Conservation (phyloP, 2,888 invertebrate genomes). For the Drosophila nigritarsus region DNA sequence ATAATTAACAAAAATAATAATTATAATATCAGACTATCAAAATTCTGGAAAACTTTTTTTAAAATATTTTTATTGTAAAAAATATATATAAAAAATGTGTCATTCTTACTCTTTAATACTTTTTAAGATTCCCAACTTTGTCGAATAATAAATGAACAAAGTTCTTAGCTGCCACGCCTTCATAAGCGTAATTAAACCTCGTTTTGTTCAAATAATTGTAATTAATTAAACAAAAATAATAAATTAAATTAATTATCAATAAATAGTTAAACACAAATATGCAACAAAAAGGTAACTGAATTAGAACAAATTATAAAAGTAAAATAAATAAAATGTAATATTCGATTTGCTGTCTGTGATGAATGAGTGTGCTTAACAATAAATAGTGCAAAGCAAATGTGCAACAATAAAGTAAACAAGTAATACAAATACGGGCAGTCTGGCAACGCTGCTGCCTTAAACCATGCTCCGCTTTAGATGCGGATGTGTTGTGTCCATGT, state of each 20-base stretch:
- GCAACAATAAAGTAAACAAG: background rate
- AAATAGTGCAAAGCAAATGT: background rate
- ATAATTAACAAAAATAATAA: background rate
- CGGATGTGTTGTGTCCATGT: constrained; percentile 60
- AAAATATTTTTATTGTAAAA: background rate
- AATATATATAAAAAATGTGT: background rate
- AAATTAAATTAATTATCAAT: background rate
- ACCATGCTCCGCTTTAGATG: constrained; percentile 45
- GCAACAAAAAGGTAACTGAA: background rate
- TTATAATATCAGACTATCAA: background rate
- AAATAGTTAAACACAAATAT: background rate
- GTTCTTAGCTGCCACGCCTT: background rate
- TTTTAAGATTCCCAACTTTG: background rate
- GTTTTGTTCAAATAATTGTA: background rate
- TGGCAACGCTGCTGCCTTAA: constrained; percentile 40
- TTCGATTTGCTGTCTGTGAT: background rate
- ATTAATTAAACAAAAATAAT: background rate
- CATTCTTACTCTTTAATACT: background rate
- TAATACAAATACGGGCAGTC: background rate
- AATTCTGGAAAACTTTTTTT: background rate
- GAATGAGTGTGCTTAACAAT: background rate
- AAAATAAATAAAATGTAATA: background rate
- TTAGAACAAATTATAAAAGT: background rate
- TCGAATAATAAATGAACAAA: background rate
- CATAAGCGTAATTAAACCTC: background rate